phyloP scores from a whole-genome alignment of 2,888 invertebrate species.

The Agrotis puta region DNA sequence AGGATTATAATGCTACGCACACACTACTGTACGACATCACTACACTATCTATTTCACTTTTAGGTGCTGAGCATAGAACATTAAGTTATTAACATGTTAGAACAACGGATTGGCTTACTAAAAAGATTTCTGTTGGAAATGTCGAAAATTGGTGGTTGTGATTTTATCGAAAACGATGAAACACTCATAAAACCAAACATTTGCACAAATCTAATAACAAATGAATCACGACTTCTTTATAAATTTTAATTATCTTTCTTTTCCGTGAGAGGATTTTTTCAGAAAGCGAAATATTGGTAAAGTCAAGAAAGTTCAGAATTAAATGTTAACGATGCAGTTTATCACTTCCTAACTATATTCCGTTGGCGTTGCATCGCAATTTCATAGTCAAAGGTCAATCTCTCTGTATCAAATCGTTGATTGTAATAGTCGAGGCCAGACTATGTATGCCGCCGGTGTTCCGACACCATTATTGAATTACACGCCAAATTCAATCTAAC shows the following conservation, averaged over 20 bases:
- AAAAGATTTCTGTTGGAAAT: conserved; percentile 22
- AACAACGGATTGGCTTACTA: conserved; percentile 14
- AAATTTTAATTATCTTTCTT: conserved; percentile 48
- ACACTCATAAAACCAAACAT: conserved; percentile 36
- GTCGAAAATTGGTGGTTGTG: conserved; percentile 22
- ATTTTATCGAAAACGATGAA: conserved; percentile 46
- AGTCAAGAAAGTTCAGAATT: conserved; percentile 70
- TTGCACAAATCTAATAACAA: conserved; percentile 27
- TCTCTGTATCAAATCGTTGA: conserved; percentile 85
- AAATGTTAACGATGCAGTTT: conserved; percentile 68
- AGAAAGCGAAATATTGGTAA: conserved; percentile 29
- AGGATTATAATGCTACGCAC: conserved; percentile 64
- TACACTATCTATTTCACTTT: conserved; percentile 45
- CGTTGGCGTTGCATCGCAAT: conserved; percentile 69
- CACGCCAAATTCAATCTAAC: conserved; percentile 83
- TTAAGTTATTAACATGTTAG: conserved; percentile 44
- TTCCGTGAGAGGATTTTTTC: conserved; percentile 43
- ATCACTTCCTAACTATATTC: conserved; percentile 71
- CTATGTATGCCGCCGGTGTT: conserved; percentile 88
- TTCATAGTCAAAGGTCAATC: conserved; percentile 81
- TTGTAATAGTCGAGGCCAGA: conserved; percentile 81
- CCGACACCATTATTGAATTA: conserved; percentile 87
- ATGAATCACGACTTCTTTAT: conserved; percentile 58
- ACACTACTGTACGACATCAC: conserved; percentile 44
- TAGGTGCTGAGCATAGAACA: conserved; percentile 20